Base-by-base conservation (phyloP, 2,113 vertebrate genomes). In the Scomber japonicus region DNA sequence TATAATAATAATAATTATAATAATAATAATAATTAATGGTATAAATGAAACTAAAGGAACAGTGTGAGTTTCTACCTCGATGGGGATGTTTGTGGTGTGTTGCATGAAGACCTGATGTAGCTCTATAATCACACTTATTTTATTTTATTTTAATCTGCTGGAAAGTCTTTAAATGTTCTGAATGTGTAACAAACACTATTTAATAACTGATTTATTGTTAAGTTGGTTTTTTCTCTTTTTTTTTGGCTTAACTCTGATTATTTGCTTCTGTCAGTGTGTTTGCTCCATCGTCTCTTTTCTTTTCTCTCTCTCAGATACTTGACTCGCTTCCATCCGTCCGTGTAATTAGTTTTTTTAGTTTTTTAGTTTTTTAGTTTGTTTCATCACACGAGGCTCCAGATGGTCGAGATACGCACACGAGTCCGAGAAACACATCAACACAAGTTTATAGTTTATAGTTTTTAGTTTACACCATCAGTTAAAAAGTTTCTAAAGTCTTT, bases 11-110 rank as follows among this genome's bases (percentile, higher is more conserved):
- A 5, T 1, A 27, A 75, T 57, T n/a, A n/a, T n/a, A n/a, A n/a
- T n/a, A n/a, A n/a, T n/a, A n/a, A n/a, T n/a, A n/a, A n/a, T n/a
- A n/a, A n/a, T n/a, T n/a, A 53, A 31, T 7, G 5, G 7, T 45
- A 19, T 46, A 71, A 27, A 27, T 54, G 35, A 50, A 40, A 50
- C 8, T 63, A 62, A 66, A 35, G 49, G 24, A 71, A 81, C 19
- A n/a, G 44, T 40, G 56, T 53, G 59, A 30, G n/a, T 54, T 70
- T 75, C 84, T 87, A 89, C 82, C 88, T 89, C 84, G 4, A 78
- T 40, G 35, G 61, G 49, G 59, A 46, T 40, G 3, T 74, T 24
- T 21, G 59, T 9, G n/a, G 10, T 77, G 73, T 81, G 71, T 64
- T 87, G 82, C 84, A 87, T 89, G 88, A 86, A 81, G 69, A 81